Evolutionary conservation across 2,888 invertebrate species (phyloP), one percentile per base, ranked within the genome.

Genomic region (Malthinus flaveolus): DNA sequence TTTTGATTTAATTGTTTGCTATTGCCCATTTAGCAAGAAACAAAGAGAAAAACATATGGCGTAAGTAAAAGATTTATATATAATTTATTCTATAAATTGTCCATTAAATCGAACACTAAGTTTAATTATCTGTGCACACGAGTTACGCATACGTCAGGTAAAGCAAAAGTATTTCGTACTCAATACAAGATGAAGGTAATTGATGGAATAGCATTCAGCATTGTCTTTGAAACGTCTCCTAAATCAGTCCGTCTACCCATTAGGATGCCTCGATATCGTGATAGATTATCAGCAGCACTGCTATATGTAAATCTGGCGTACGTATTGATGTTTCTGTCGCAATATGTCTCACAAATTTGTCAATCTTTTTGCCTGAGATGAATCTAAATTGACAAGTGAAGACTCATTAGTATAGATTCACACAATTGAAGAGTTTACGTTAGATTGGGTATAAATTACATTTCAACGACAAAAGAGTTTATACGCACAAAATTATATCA

Each of bases 341-440:
- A 68, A 70, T 70, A 71, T 68, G 68, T 72, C 71, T 73, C 63
- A 66, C 67, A 66, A 73, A 74, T 74, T 74, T 74, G 74, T 74
- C 74, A 70, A 58, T 46, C 45, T 48, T 52, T 23, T 23, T 53
- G 52, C 51, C 64, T 60, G 61, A 67, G 66, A 64, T 62, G 65
- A 66, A 66, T 63, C 66, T 62, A 61, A 62, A 68, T 64, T 65
- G 67, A 68, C 66, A 67, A 23, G 56, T 59, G 59, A 53, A 51
- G 62, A 59, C 64, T 64, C 66, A 63, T 61, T 61, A 63, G 62
- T 64, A 51, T 37, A 35, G 44, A 45, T 45, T 49, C 49, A 49
- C 49, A 37, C 49, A 56, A 45, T 13, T 32, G 10, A 10, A 12
- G 12, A 44, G 32, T 55, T 49, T 49, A 42, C 49, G 37, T 37